Conservation (phyloP, 2,113 vertebrate genomes). For the Platysteira castanea region DNA sequence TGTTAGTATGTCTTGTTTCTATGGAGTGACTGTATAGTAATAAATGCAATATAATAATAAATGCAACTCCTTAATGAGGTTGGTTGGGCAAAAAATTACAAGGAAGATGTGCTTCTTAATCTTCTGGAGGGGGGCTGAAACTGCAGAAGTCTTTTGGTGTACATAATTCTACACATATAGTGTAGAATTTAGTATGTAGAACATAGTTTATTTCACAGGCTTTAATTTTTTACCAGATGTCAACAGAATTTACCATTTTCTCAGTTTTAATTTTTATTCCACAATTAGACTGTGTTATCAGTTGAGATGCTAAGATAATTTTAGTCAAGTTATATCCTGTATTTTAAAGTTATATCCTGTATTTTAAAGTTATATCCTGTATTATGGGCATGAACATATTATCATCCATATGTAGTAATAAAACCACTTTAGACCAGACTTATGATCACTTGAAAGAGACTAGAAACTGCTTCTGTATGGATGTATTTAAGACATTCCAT, state of each 20-base stretch:
- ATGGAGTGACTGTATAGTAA: background rate
- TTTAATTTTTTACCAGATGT: background rate
- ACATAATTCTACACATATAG: background rate
- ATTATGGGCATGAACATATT: background rate
- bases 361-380: background rate
- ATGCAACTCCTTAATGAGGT: background rate
- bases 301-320: background rate
- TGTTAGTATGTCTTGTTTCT: background rate
- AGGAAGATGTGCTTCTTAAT: background rate
- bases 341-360: background rate
- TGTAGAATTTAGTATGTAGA: background rate
- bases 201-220: background rate
- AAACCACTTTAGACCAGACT: background rate
- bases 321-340: background rate
- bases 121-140: background rate
- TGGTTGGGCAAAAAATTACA: background rate
- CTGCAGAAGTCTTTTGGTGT: background rate
- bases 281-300: background rate
- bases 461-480: background rate
- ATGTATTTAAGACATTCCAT: background rate
- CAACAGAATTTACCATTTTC: background rate
- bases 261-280: background rate
- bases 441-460: background rate
- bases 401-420: background rate
- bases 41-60: background rate